phyloP scores from a whole-genome alignment of 1,140 invertebrate species.

The Procambarus clarkii region DNA sequence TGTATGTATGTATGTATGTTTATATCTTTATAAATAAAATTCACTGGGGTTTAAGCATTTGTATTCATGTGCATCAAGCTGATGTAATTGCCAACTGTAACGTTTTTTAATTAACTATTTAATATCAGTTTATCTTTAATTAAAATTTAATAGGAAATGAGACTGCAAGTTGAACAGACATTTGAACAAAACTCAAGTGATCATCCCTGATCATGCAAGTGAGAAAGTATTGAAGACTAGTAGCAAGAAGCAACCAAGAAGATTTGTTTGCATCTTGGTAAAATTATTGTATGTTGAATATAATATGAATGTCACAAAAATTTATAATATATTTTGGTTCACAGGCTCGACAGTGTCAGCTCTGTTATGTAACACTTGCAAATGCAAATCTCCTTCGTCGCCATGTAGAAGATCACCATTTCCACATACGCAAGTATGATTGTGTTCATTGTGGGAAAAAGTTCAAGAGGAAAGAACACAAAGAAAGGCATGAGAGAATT shows the following conservation, averaged over 20 bases:
- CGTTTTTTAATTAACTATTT: no score
- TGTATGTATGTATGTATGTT: no score
- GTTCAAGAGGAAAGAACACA: conserved; percentile 83
- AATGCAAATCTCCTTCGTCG: conserved; percentile 69
- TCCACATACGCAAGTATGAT: conserved; percentile 75
- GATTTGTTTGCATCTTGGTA: neutral
- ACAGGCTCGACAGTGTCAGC: conserved; percentile 58
- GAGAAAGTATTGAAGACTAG: neutral
- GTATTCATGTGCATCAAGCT: no score
- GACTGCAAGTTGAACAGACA: no score
- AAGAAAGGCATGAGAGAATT: conserved; percentile 82
- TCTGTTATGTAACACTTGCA: conserved; percentile 65
- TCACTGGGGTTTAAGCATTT: no score
- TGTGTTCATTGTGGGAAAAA: conserved; percentile 81
- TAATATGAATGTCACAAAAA: neutral
- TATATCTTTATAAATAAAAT: no score
- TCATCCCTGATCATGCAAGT: no score
- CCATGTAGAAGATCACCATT: conserved; percentile 68
- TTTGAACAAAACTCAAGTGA: no score
- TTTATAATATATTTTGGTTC: neutral
- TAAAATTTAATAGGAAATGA: no score
- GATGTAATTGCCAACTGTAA: no score
- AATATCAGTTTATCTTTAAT: no score
- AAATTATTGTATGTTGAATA: neutral
- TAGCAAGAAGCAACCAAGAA: neutral